Evolutionary conservation across 2,797 vertebrate genomes (phyloP).

Genomic region (Crenichthys baileyi): DNA sequence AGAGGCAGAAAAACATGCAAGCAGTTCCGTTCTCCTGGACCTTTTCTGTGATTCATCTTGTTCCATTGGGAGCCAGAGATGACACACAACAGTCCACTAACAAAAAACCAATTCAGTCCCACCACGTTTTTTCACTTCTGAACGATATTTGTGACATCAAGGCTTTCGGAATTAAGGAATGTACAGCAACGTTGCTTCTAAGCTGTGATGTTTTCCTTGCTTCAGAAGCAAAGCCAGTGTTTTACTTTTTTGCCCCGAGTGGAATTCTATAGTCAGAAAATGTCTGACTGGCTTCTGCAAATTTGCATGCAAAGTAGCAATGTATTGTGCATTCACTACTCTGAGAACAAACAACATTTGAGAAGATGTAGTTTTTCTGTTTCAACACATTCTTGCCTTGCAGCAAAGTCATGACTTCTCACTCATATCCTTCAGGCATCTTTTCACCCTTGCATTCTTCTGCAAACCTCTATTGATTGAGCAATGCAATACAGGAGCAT

Average conservation of each 20-base stretch:
- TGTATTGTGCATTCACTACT: conserved; percentile 27
- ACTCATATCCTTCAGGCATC: conserved; percentile 7
- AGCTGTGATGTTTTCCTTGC: conserved; percentile 1
- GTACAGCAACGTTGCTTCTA: background rate
- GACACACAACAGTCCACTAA: too few species aligned
- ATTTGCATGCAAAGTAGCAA: conserved; percentile 61
- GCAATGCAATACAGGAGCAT: conserved; percentile 11
- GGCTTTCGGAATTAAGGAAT: background rate
- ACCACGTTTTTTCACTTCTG: background rate
- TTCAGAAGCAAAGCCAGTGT: conserved; percentile 26
- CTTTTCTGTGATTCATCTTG: too few species aligned
- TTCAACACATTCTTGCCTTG: conserved; percentile 33
- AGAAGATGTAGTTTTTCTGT: conserved; percentile 24
- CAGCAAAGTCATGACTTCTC: conserved; percentile 52
- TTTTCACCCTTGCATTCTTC: background rate
- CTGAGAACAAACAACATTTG: conserved; percentile 24
- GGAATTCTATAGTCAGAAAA: conserved; percentile 22
- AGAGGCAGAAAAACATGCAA: too few species aligned
- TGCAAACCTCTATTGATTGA: conserved; percentile 4
- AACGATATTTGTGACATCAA: background rate
- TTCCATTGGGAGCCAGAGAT: too few species aligned
- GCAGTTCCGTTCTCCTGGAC: too few species aligned
- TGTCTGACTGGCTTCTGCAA: conserved; percentile 22
- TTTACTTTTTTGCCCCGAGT: conserved; percentile 36
- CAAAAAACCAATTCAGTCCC: too few species aligned